These are phyloP conservation scores for Patiria miniata DNA, from an alignment of 35 echinoderm and acorn worm genomes.

Conservation along the genomic window DNA sequence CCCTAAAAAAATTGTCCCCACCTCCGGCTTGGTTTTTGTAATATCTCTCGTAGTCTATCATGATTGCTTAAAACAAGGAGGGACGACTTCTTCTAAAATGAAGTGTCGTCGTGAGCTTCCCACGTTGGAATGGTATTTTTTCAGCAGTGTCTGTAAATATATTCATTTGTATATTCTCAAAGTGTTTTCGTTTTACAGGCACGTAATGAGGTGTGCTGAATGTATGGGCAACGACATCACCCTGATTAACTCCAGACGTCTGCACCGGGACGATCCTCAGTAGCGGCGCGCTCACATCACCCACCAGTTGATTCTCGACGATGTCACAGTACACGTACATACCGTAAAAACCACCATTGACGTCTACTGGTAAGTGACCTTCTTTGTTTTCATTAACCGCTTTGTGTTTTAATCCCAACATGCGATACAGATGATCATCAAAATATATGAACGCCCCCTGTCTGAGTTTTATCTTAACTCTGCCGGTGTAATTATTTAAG, in stretches of 20 bases:
- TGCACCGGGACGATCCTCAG: slow-evolving; percentile 13
- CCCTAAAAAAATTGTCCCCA: slow-evolving; percentile 3
- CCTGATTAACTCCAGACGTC: not conserved
- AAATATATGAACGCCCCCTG: slow-evolving; percentile 6
- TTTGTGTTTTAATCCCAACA: slow-evolving; percentile 49
- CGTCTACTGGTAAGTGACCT: slow-evolving; percentile 28
- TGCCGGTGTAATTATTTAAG: no score
- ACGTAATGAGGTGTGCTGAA: slow-evolving; percentile 41
- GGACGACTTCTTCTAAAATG: slow-evolving; percentile 63
- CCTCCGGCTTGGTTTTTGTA: slow-evolving; percentile 17
- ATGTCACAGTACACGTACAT: slow-evolving; percentile 64
- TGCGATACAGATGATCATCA: slow-evolving; percentile 12
- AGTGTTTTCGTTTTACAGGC: not conserved
- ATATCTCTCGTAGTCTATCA: not conserved
- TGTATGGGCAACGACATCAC: not conserved
- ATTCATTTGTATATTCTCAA: slow-evolving; percentile 47
- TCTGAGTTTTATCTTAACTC: not conserved
- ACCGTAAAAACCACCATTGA: slow-evolving; percentile 47
- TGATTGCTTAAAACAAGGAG: slow-evolving; percentile 32
- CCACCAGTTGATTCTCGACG: slow-evolving; percentile 44
- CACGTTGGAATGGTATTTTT: slow-evolving; percentile 55
- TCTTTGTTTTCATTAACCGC: not conserved
- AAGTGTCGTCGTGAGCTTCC: slow-evolving; percentile 46
- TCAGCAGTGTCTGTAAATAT: slow-evolving; percentile 50
- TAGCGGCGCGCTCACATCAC: slow-evolving; percentile 26